Conservation (phyloP, 2,888 invertebrate species). For the Seira sanloemensis region DNA sequence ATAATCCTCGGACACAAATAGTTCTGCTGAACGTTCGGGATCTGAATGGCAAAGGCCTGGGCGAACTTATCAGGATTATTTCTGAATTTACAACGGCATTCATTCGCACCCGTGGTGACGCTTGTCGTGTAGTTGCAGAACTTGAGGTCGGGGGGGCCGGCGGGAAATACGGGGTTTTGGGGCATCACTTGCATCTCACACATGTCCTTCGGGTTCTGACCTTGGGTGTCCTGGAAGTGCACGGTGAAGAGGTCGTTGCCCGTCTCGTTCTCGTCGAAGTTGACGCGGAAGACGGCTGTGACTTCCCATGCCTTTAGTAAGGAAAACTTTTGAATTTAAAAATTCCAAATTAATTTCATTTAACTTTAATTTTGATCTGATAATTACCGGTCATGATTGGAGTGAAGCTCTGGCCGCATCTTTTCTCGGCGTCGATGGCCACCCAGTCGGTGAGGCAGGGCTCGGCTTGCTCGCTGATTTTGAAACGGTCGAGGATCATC, state of each 20-base stretch:
- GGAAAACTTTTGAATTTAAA: background rate
- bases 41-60: slow-evolving; percentile 20
- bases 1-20: slow-evolving; percentile 36
- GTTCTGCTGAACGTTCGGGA: background rate
- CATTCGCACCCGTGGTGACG: background rate
- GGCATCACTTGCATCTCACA: background rate
- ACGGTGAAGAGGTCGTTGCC: slow-evolving; percentile 48
- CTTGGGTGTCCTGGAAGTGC: background rate
- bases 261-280: slow-evolving; percentile 58
- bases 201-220: background rate
- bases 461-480: slow-evolving; percentile 18
- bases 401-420: slow-evolving; percentile 42
- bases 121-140: slow-evolving; percentile 36
- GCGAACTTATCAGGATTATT: slow-evolving; percentile 28
- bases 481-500: slow-evolving; percentile 28
- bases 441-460: slow-evolving; percentile 58
- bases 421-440: slow-evolving; percentile 53
- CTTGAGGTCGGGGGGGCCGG: background rate
- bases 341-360: background rate
- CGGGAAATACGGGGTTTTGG: background rate
- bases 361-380: background rate
- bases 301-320: slow-evolving; percentile 29
- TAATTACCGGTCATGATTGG: background rate
- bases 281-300: slow-evolving; percentile 39
- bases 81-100: slow-evolving; percentile 43